Base-by-base conservation (phyloP, 2,797 vertebrate species). In the Cossypha dichroa region DNA sequence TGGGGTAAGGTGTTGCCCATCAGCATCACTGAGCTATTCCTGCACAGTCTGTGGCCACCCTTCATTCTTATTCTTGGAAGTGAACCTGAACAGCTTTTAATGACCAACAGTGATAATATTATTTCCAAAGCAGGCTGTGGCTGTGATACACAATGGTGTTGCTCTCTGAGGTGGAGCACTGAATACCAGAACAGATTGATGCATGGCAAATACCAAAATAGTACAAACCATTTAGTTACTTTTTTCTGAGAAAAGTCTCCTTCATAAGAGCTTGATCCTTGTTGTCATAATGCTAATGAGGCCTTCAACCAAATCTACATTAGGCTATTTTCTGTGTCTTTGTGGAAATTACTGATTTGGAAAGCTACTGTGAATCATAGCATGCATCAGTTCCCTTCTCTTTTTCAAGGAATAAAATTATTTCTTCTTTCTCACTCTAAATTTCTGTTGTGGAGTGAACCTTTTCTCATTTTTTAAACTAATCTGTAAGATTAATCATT, bases 291-390 rank as follows among this genome's bases (percentile, higher is more conserved):
- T 52, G 63, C 25, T 88, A 77, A 78, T 33, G 25, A 75, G 31
- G 28, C 13, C 54, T 90, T 92, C 31, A 85, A 38, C 17, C 58
- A 85, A 75, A 85, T 55, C 49, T 48, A 8, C 41, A 48, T 46
- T 41, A 19, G 28, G 15, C 10, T 78, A 11, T 81, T 92, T 92
- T 63, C 58, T 82, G 11, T 67, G 49, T 63, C 58, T 81, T 67
- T 46, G 36, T 78, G 49, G 69, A 92, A 68, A 78, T 31, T n/a
- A 70, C 34, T 55, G 75, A 52, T 72, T 94, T 75, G 74, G 67
- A 79, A 90, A 75, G 31, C 13, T 56, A 33, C 31, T 22, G 54
- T 63, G 56, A 66, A 64, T 89, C 60, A 74, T 36, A 54, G 4
- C 1, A 2, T 43, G 28, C 6, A 63, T 28, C 38, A 38, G 3